These are phyloP conservation scores for Epizoanthus stellaris DNA, from an alignment of 92 coral and sea anemone genomes.

Conservation along the genomic window DNA sequence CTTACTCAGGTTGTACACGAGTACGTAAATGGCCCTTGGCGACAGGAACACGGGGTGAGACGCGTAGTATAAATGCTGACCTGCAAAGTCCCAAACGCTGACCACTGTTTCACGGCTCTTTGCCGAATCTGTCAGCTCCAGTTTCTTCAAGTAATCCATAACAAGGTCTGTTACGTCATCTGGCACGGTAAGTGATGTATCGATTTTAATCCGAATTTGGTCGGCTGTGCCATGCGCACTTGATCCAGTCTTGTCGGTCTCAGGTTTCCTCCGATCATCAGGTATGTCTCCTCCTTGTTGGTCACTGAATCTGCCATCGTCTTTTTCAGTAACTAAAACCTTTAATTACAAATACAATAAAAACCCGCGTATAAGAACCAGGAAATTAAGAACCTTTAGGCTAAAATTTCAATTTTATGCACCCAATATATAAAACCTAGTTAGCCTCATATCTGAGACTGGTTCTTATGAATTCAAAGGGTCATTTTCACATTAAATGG, in stretches of 20 bases:
- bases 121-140: conserved; percentile 40
- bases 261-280: not conserved
- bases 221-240: not conserved
- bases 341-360: not conserved
- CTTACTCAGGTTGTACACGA: conserved; percentile 85
- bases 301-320: not conserved
- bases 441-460: no score
- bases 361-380: no score
- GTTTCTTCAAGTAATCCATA: conserved; percentile 56
- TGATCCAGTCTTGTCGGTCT: not conserved
- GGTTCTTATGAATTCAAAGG: no score
- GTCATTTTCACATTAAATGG: no score
- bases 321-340: not conserved
- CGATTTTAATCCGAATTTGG: conserved; percentile 4
- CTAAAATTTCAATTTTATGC: no score
- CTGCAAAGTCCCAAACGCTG: conserved; percentile 90
- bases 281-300: no score
- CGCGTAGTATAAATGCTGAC: conserved; percentile 89
- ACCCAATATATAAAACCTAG: no score
- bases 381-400: no score
- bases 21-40: conserved; percentile 79
- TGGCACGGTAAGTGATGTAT: conserved; percentile 53
- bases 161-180: conserved; percentile 74
- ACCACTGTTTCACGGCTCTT: conserved; percentile 69
- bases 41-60: conserved; percentile 89